Evolutionary conservation across 2,888 invertebrate species (phyloP), one percentile per base, ranked within the genome.

Genomic region (Frankliniella intonsa): DNA sequence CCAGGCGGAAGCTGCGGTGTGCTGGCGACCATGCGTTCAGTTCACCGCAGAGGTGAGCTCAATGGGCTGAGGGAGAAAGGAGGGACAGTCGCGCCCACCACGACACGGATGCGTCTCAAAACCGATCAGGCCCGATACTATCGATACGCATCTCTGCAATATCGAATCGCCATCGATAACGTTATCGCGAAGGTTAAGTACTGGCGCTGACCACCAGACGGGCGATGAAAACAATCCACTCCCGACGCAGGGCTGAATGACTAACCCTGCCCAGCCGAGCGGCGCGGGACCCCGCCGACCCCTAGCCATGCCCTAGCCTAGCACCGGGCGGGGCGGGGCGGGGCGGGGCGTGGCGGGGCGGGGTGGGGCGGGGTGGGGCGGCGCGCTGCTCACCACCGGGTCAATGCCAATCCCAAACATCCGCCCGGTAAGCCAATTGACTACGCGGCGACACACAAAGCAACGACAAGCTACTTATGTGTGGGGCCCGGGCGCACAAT

Each of bases 341-440:
- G n/a, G n/a, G n/a, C n/a, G n/a, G n/a, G n/a, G n/a, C n/a, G n/a
- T n/a, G n/a, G 12, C 51, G 51, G 51, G 12, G 9, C 51, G 55
- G 3, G 2, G 11, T 17, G 55, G 55, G 17, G 11, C 7, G 55
- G 55, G 17, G 11, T 55, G 55, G 17, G 55, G 17, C 17, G 14
- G 55, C 55, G 5, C 55, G 55, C 55, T 55, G 25, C 25, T 12
- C 69, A 22, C 12, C 69, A 12, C 25, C 25, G 25, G 69, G 69
- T 76, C 69, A 76, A 76, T 76, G 69, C 22, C 69, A 76, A 76
- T 76, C 69, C 69, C 69, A 76, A 76, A 76, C 69, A 76, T 76
- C 69, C 69, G 69, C 69, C 69, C 69, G 22, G 69, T 76, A 76
- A 76, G 69, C 69, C 69, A 76, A 76, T 76, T 76, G 69, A 76